These are phyloP conservation scores for Heliconius charithonia DNA, from an alignment of 2,888 invertebrate genomes.

Conservation along the genomic window DNA sequence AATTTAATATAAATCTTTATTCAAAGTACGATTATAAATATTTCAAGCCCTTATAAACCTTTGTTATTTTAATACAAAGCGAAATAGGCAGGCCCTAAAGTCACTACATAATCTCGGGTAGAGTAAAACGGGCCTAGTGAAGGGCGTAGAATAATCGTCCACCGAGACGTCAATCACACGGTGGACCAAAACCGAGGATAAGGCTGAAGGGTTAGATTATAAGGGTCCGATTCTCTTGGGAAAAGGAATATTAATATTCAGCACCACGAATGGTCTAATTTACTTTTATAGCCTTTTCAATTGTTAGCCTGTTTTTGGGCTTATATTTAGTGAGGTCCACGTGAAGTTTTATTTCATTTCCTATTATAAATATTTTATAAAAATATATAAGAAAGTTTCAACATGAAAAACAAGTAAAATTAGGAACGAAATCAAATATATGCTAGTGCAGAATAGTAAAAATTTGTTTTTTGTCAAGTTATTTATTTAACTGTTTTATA, in stretches of 20 bases:
- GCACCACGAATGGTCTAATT: constrained; percentile 57
- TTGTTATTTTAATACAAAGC: constrained; percentile 36
- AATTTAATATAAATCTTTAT: constrained; percentile 18
- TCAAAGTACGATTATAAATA: constrained; percentile 29
- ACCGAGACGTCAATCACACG: constrained; percentile 76
- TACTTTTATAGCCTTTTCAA: constrained; percentile 36
- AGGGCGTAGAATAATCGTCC: constrained; percentile 60
- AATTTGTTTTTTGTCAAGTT: too few species aligned
- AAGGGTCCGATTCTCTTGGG: constrained; percentile 74
- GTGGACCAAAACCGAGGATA: constrained; percentile 64
- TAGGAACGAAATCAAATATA: too few species aligned
- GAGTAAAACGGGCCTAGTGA: constrained; percentile 35
- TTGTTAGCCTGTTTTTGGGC: constrained; percentile 26
- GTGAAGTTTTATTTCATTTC: constrained; percentile 12
- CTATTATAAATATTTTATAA: background rate
- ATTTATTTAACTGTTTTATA: too few species aligned
- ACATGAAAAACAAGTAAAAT: too few species aligned
- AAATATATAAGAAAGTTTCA: too few species aligned
- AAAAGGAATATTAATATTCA: constrained; percentile 76
- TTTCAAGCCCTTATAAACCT: constrained; percentile 31
- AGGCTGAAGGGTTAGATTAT: constrained; percentile 80
- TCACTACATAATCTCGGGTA: constrained; percentile 45
- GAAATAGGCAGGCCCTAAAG: constrained; percentile 39
- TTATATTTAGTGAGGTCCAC: constrained; percentile 12
- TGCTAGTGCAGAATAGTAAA: too few species aligned